Conservation (phyloP, 2,113 vertebrate genomes). For the Emydocephalus ijimae region DNA sequence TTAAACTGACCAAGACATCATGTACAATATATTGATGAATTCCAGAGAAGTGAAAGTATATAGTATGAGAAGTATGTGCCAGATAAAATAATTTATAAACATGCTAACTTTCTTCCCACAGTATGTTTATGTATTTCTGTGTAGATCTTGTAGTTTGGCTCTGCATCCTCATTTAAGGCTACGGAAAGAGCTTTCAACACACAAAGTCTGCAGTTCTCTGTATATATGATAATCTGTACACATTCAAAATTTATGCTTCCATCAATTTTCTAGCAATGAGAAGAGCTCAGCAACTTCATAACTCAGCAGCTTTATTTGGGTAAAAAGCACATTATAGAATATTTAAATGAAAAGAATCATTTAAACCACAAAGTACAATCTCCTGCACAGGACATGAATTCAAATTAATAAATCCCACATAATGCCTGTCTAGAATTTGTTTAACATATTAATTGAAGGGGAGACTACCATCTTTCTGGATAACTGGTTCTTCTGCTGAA, state of each 20-base stretch:
- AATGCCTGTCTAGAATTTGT: background rate
- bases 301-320: background rate
- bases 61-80: background rate
- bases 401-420: background rate
- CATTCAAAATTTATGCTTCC: background rate
- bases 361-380: background rate
- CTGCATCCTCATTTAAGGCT: background rate
- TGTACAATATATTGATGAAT: slow-evolving; percentile 20
- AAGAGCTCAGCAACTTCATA: background rate
- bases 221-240: background rate
- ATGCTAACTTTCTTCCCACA: background rate
- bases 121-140: slow-evolving; percentile 9
- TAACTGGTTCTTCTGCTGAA: background rate
- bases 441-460: background rate
- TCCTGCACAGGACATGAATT: background rate
- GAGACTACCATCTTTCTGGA: background rate
- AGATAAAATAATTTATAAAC: background rate
- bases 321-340: background rate
- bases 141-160: background rate
- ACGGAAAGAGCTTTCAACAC: background rate
- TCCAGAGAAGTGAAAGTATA: background rate
- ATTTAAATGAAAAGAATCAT: background rate
- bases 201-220: background rate
- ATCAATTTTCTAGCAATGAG: background rate
- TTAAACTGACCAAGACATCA: slow-evolving; percentile 45